Percentiles rank a stretch among this genome's conserved stretches.
Conservation (phyloP, 1,140 invertebrate species). For the Cyclargus thomasi region DNA sequence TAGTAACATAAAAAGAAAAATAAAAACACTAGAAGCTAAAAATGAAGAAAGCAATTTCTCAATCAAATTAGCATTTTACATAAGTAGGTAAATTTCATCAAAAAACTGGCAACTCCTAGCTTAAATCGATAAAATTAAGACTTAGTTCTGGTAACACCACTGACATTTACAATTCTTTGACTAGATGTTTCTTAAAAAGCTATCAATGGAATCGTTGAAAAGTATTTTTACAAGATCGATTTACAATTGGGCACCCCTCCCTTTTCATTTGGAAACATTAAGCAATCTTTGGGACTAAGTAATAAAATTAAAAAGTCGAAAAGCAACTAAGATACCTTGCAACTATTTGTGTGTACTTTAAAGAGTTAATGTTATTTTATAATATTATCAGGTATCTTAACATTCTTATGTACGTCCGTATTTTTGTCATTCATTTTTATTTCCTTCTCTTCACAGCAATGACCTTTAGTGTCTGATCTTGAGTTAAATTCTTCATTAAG, state of each 20-base stretch:
- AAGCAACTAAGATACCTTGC: slow-evolving; percentile 2
- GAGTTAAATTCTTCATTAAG: slow-evolving; percentile 59
- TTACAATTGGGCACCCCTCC: slow-evolving; percentile 8
- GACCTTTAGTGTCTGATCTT: slow-evolving; percentile 49
- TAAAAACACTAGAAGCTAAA: slow-evolving; percentile 42
- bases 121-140: slow-evolving; percentile 53
- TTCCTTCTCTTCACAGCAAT: slow-evolving; percentile 34
- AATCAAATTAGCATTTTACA: slow-evolving; percentile 23
- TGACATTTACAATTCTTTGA: slow-evolving; percentile 67
- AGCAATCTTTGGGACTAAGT: slow-evolving; percentile 18
- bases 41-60: slow-evolving; percentile 45
- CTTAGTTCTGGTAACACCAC: slow-evolving; percentile 65
- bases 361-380: slow-evolving; percentile 30
- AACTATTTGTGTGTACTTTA: not conserved
- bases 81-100: slow-evolving; percentile 39
- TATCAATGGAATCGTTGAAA: slow-evolving; percentile 31
- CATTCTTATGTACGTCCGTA: slow-evolving; percentile 31
- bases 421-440: slow-evolving; percentile 50
- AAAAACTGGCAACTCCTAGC: slow-evolving; percentile 66
- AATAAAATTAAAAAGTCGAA: slow-evolving; percentile 42
- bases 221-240: slow-evolving; percentile 34
- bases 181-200: slow-evolving; percentile 51
- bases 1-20: not conserved
- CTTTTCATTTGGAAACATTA: not conserved
- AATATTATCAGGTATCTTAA: slow-evolving; percentile 36